phyloP scores from a whole-genome alignment of 2,113 vertebrate species.

The Sphaerodactylus townsendi region DNA sequence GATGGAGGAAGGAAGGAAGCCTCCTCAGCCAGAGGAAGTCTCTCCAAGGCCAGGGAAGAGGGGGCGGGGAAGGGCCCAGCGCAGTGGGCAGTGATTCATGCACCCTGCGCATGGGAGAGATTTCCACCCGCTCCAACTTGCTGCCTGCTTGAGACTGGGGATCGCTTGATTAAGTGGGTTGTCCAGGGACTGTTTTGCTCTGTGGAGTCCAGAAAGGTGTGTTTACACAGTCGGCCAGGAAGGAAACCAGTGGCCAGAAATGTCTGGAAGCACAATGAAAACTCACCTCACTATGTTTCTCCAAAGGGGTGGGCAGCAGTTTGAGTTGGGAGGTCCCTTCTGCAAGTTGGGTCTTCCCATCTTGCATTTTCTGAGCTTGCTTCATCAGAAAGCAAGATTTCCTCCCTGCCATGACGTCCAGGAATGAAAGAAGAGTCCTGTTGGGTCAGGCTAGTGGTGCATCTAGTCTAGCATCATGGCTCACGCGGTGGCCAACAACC shows the following conservation, averaged over 20 bases:
- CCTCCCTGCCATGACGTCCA: background rate
- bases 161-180: background rate
- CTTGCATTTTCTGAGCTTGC: background rate
- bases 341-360: background rate
- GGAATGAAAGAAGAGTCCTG: too few species aligned
- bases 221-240: background rate
- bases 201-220: background rate
- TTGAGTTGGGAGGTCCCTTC: background rate
- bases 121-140: background rate
- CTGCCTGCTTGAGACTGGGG: background rate
- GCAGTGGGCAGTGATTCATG: constrained; percentile 11
- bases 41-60: constrained; percentile 9
- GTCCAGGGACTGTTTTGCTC: too few species aligned
- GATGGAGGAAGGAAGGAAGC: constrained; percentile 33
- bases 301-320: too few species aligned
- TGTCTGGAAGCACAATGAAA: background rate
- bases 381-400: too few species aligned
- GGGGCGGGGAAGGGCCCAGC: background rate
- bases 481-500: too few species aligned
- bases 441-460: too few species aligned
- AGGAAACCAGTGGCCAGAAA: background rate
- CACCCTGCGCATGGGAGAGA: background rate
- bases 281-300: background rate
- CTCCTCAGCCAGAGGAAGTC: constrained; percentile 17
- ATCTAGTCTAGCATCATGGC: too few species aligned